Conservation (phyloP, 2,888 invertebrate species). For the Nasonovia ribisnigri region DNA sequence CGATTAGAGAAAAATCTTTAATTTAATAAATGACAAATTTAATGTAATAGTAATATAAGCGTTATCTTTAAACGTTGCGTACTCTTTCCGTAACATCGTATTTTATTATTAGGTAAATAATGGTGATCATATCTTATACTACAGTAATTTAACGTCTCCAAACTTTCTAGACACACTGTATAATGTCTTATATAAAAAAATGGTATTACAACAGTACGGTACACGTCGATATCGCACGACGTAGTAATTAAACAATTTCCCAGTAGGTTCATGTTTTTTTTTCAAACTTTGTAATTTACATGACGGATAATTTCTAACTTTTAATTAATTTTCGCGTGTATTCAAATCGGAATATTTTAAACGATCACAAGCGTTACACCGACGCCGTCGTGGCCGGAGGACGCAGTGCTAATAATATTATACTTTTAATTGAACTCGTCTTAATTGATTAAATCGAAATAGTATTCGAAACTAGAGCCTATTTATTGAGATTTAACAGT, state of each 20-base stretch:
- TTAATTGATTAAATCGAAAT: background rate
- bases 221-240: conserved; percentile 10
- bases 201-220: background rate
- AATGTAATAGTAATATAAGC: background rate
- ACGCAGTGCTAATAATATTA: background rate
- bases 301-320: conserved; percentile 4
- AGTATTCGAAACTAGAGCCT: background rate
- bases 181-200: too few species aligned
- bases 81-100: background rate
- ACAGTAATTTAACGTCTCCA: background rate
- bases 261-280: background rate
- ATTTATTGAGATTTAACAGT: conserved; percentile 20
- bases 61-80: background rate
- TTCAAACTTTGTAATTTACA: conserved; percentile 23
- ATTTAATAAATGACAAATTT: background rate
- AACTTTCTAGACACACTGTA: background rate
- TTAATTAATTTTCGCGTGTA: conserved; percentile 18
- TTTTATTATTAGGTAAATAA: background rate
- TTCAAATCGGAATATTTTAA: background rate
- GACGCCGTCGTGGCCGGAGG: background rate
- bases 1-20: background rate
- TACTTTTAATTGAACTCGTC: background rate
- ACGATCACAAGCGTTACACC: background rate
- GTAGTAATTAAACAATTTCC: background rate
- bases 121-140: background rate